Percentiles rank a stretch among this genome's conserved stretches.
These are phyloP conservation scores for Teleogryllus oceanicus DNA, from an alignment of 2,888 invertebrate species.

Conservation along the genomic window DNA sequence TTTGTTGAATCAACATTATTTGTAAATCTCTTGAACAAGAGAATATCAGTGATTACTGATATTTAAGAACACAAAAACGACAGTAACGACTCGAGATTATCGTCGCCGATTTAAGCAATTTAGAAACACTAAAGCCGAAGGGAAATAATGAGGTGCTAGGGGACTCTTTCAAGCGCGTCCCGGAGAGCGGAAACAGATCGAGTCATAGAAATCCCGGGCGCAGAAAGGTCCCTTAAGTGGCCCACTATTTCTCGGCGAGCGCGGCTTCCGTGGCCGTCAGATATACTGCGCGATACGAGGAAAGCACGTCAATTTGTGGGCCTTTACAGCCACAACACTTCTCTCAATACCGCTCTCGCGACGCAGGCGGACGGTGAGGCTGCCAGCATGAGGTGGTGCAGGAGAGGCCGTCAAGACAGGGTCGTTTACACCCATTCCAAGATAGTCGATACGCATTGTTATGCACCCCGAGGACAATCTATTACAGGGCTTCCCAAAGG, in stretches of 20 bases:
- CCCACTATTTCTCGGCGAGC: background rate
- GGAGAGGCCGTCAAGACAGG: too few relatives aligned
- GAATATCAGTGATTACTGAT: too few relatives aligned
- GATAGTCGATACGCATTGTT: too few relatives aligned
- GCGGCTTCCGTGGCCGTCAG: background rate
- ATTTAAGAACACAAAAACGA: too few relatives aligned
- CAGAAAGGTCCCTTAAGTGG: slow-evolving; percentile 4
- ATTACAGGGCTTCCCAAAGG: too few relatives aligned
- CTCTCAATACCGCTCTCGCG: background rate
- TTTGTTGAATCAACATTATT: too few relatives aligned
- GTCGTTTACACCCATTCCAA: too few relatives aligned
- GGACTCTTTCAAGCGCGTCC: background rate
- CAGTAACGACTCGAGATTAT: too few relatives aligned
- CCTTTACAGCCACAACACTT: background rate
- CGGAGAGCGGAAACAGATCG: background rate
- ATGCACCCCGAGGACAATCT: too few relatives aligned
- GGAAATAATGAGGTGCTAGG: background rate
- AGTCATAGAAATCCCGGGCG: background rate
- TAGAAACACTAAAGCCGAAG: background rate
- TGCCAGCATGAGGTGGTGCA: background rate
- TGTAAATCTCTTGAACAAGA: too few relatives aligned
- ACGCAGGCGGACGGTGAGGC: background rate
- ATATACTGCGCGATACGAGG: background rate
- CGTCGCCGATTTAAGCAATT: background rate
- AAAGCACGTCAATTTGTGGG: background rate